Conservation (phyloP, 2,888 invertebrate species). For the Carterocephalus palaemon region DNA sequence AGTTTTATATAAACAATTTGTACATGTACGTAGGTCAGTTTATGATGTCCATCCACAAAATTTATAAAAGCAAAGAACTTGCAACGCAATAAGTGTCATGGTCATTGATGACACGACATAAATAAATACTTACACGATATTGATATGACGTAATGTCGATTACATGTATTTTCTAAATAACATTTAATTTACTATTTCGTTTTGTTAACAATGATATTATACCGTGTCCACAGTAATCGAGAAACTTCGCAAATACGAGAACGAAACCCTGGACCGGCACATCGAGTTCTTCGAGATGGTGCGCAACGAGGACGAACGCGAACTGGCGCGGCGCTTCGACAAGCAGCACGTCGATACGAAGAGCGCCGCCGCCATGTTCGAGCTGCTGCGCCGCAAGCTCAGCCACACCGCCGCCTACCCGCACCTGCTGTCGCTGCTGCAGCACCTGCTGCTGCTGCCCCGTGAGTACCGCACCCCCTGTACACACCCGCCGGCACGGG, state of each 20-base stretch:
- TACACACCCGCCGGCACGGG: too few species aligned
- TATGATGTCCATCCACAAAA: too few species aligned
- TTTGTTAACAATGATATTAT: not conserved
- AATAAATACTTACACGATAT: too few species aligned
- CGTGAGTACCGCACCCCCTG: too few species aligned
- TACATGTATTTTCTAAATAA: too few species aligned
- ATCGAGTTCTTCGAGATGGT: slow-evolving; percentile 99
- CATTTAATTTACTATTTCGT: too few species aligned
- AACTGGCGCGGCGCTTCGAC: slow-evolving; percentile 93
- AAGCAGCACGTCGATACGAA: slow-evolving; percentile 95
- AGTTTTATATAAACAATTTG: too few species aligned
- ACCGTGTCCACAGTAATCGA: slow-evolving; percentile 85
- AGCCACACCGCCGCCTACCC: slow-evolving; percentile 96
- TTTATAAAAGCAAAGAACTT: too few species aligned
- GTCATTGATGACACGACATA: too few species aligned
- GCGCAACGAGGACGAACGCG: slow-evolving; percentile 96
- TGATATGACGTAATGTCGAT: too few species aligned
- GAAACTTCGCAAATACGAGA: slow-evolving; percentile 93
- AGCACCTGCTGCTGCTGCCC: slow-evolving; percentile 92
- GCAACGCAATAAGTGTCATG: too few species aligned
- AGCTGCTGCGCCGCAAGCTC: slow-evolving; percentile 90
- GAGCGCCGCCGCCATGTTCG: slow-evolving; percentile 95
- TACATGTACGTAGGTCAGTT: too few species aligned
- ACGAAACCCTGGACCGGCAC: slow-evolving; percentile 96
- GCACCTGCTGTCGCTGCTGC: slow-evolving; percentile 92